Conservation (phyloP, 2,113 vertebrate species). For the Pomatostomus ruficeps region DNA sequence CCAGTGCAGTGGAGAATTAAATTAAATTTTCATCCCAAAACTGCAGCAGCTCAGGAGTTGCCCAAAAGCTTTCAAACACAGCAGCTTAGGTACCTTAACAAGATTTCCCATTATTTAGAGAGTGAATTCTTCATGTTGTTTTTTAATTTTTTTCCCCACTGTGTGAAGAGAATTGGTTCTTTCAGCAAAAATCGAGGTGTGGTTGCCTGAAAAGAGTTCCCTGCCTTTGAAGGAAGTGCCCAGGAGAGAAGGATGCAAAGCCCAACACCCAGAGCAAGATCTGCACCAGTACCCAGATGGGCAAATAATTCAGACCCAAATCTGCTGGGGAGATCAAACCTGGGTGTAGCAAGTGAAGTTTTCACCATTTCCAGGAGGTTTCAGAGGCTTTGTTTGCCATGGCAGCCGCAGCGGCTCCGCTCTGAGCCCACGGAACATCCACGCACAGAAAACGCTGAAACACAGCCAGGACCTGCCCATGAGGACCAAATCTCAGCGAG, state of each 20-base stretch:
- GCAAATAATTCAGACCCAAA: not conserved
- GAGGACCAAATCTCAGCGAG: not conserved
- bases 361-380: not conserved
- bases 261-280: not conserved
- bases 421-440: not conserved
- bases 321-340: not conserved
- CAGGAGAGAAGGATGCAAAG: accelerated
- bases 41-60: not conserved
- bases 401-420: not conserved
- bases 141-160: too few species aligned
- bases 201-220: not conserved
- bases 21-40: not conserved
- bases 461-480: accelerated
- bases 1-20: not conserved
- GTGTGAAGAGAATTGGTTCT: not conserved
- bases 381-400: not conserved
- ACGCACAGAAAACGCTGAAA: not conserved
- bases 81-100: not conserved
- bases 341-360: not conserved
- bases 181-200: not conserved
- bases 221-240: not conserved
- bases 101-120: not conserved
- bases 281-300: accelerated
- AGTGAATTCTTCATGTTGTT: not conserved
- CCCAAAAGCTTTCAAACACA: too few species aligned